phyloP scores from a whole-genome alignment of 2,113 vertebrate species.

The Platanista minor region DNA sequence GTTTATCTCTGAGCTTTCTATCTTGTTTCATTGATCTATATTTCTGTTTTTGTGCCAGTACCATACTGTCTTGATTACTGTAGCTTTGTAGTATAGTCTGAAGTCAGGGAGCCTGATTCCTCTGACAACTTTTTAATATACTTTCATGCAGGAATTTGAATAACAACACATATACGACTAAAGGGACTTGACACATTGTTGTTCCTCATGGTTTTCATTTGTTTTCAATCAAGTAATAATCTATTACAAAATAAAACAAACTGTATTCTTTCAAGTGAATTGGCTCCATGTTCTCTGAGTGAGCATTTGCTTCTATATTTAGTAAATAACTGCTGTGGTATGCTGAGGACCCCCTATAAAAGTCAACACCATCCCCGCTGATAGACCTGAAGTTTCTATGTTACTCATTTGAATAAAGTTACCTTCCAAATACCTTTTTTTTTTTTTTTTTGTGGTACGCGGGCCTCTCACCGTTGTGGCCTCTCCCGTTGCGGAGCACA shows the following conservation, averaged over 20 bases:
- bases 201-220: not conserved
- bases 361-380: not conserved
- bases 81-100: too few species aligned
- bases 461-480: too few species aligned
- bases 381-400: not conserved
- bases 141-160: not conserved
- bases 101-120: too few species aligned
- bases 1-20: too few species aligned
- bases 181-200: not conserved
- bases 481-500: too few species aligned
- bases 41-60: too few species aligned
- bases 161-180: not conserved
- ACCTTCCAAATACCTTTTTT: not conserved
- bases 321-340: not conserved
- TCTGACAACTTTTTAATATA: not conserved
- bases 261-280: not conserved
- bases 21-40: too few species aligned
- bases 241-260: not conserved
- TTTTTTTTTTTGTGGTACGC: too few species aligned
- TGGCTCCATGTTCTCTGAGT: not conserved
- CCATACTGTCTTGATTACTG: too few species aligned
- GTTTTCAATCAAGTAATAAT: not conserved
- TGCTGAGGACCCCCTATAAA: not conserved
- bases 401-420: not conserved
- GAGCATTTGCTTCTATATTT: not conserved